Evolutionary conservation across 2,113 vertebrate species (phyloP).

Genomic region (Romanogobio albipinnatus): DNA sequence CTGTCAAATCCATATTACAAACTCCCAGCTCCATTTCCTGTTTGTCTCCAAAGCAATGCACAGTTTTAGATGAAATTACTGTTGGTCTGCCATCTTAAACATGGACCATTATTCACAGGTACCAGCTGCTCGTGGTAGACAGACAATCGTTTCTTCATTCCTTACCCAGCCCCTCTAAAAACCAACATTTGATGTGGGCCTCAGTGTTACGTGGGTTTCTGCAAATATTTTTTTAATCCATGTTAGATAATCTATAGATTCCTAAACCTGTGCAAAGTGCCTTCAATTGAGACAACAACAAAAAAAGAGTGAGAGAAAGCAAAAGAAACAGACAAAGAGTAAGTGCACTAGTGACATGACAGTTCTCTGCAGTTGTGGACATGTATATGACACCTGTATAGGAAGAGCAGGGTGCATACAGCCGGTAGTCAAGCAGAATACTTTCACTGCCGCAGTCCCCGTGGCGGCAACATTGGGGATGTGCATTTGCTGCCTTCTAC

Average conservation of each 20-base stretch:
- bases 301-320: neutral
- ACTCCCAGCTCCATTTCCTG: constrained; percentile 28
- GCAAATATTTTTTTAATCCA: neutral
- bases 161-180: neutral
- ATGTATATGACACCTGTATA: neutral
- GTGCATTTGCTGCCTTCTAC: too few relatives aligned
- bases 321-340: neutral
- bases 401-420: neutral
- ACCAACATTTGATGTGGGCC: neutral
- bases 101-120: constrained; percentile 10
- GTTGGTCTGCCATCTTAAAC: constrained; percentile 18
- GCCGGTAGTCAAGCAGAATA: too few relatives aligned
- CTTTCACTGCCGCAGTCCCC: too few relatives aligned
- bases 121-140: neutral
- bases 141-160: neutral
- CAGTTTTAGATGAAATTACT: constrained; percentile 32
- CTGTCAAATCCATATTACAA: constrained; percentile 31
- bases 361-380: neutral
- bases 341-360: neutral
- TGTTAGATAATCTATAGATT: neutral
- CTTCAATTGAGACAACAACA: neutral
- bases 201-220: neutral
- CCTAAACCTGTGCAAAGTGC: neutral
- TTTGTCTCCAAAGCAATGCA: constrained; percentile 19
- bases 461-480: too few relatives aligned